Base-by-base conservation (phyloP, 2,797 vertebrate genomes). In the Apogon talboti region DNA sequence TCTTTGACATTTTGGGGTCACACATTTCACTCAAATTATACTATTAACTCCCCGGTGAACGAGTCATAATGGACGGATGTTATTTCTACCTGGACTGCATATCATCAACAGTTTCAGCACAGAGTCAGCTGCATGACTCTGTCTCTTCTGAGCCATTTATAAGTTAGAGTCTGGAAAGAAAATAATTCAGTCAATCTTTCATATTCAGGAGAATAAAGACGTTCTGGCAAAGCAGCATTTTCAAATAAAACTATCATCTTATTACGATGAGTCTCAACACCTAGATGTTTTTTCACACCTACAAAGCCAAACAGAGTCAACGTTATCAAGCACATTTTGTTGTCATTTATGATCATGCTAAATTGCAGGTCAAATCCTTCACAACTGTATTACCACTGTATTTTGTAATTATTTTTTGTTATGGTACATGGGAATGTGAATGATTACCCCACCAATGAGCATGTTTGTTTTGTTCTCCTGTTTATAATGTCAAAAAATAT, bases 1-100 rank as follows among this genome's bases (percentile, higher is more conserved):
- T 35, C 47, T 68, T 50, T 72, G 57, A 62, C 66, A 63, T 70
- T 74, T 56, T 28, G n/a, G 33, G 11, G 18, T 70, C 46, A 61
- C 55, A 70, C 64, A 69, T 70, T 79, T 51, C 66, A 71, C 63
- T 82, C 40, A 62, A 66, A 76, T 76, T 3, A 62, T 51, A 19
- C 60, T 14, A 65, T 71, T 79, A 81, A 59, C 30, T 62, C 30
- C 18, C 52, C n/a, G 50, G 49, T 56, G 24, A 33, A 30, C 28
- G 63, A 65, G 50, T 64, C 43, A 66, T 50, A 76, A 74, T 37
- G 13, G 49, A 70, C 64, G 41, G 71, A 57, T 51, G 51, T 54
- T 59, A 50, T 33, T 42, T 67, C 78, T 53, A 57, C 19, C 58
- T 38, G 14, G 7, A 47, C 24, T 43, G 46, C 60, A 57, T 46